Conservation (phyloP, 1,140 invertebrate genomes). For the Vanessa tameamea region DNA sequence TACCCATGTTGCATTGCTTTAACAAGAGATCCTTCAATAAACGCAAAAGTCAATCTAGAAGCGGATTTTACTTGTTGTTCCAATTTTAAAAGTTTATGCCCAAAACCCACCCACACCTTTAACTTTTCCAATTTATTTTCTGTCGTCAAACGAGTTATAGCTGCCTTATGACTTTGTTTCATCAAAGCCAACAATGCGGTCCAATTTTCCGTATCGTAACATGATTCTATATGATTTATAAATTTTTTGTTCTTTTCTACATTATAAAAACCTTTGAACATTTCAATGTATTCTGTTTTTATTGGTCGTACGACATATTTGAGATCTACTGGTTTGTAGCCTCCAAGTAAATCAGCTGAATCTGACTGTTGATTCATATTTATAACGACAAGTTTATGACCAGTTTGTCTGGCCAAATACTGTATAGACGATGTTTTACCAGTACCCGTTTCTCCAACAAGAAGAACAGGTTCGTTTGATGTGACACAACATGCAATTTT, state of each 20-base stretch:
- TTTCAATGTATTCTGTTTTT: slow-evolving; percentile 89
- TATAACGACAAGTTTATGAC: slow-evolving; percentile 94
- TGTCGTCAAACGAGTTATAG: slow-evolving; percentile 81
- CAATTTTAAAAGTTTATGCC: slow-evolving; percentile 77
- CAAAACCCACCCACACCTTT: slow-evolving; percentile 79
- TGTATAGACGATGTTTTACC: slow-evolving; percentile 99
- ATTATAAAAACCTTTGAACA: slow-evolving; percentile 91
- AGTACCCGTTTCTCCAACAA: slow-evolving; percentile 99
- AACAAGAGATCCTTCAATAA: slow-evolving; percentile 95
- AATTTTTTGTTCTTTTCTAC: slow-evolving; percentile 92
- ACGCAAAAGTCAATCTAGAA: slow-evolving; percentile 93
- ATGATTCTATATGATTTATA: slow-evolving; percentile 88
- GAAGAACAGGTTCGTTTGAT: slow-evolving; percentile 93
- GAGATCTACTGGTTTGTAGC: slow-evolving; percentile 97
- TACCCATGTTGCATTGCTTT: slow-evolving; percentile 94
- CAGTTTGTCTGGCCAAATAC: slow-evolving; percentile 91
- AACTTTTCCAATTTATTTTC: slow-evolving; percentile 66
- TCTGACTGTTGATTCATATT: slow-evolving; percentile 99
- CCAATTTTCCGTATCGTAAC: slow-evolving; percentile 88
- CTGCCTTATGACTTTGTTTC: slow-evolving; percentile 86
- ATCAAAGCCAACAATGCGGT: slow-evolving; percentile 87
- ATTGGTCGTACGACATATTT: slow-evolving; percentile 91
- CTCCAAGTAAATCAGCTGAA: slow-evolving; percentile 96
- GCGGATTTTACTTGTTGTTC: slow-evolving; percentile 85
- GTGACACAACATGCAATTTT: slow-evolving; percentile 90